phyloP scores from a whole-genome alignment of 2,888 invertebrate genomes.

The Congeria kusceri region DNA sequence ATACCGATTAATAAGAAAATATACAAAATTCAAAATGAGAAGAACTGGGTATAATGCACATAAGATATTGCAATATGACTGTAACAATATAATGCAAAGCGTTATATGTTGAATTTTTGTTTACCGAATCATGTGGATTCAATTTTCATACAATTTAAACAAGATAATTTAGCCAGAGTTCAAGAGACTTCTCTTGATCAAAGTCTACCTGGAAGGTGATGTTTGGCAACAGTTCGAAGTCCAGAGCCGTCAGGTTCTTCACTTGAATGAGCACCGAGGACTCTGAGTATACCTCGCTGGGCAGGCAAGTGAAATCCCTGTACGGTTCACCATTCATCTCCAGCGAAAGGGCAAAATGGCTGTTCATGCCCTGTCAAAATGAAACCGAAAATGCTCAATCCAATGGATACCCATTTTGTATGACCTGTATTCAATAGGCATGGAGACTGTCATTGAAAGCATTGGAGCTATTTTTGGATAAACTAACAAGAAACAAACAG shows the following conservation, averaged over 20 bases:
- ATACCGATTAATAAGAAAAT: too few species aligned
- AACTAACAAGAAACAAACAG: too few species aligned
- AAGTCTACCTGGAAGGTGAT: slow-evolving; percentile 74
- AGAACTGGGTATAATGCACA: too few species aligned
- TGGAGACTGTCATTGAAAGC: too few species aligned
- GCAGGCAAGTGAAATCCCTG: slow-evolving; percentile 74
- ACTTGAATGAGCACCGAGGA: slow-evolving; percentile 76
- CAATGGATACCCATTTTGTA: background rate
- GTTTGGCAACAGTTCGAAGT: slow-evolving; percentile 89
- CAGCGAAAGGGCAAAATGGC: slow-evolving; percentile 71
- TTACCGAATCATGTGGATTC: too few species aligned
- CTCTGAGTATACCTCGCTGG: slow-evolving; percentile 74
- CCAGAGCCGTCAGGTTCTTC: slow-evolving; percentile 87
- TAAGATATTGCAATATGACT: too few species aligned
- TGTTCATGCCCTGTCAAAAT: slow-evolving; percentile 74
- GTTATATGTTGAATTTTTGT: too few species aligned
- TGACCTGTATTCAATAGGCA: background rate
- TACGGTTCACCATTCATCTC: slow-evolving; percentile 74
- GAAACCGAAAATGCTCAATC: background rate
- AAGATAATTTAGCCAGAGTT: too few species aligned
- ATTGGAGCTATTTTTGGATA: too few species aligned
- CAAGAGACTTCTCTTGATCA: background rate
- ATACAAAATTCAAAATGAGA: too few species aligned
- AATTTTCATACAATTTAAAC: too few species aligned
- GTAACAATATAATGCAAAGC: too few species aligned